A percentile compares a stretch with the other conserved stretches of the same genome.
Conservation (phyloP, 53 echinoderm and acorn worm species). For the Holothuria scabra region DNA sequence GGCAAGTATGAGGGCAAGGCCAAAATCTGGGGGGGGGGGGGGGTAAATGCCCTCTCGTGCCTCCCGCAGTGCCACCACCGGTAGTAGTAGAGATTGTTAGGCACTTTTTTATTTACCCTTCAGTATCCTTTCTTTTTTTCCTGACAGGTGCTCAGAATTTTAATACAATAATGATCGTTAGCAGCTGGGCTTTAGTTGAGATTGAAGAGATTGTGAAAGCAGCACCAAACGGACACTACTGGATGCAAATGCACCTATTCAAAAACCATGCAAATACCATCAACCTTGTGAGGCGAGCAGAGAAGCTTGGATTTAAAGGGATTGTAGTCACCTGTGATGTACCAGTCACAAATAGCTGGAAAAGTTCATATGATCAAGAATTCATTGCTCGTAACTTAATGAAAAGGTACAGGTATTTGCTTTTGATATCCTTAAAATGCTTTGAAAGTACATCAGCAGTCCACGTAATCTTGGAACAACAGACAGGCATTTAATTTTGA, state of each 20-base stretch:
- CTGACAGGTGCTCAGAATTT: constrained; percentile 39
- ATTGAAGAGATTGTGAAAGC: constrained; percentile 61
- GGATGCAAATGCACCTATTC: constrained; percentile 62
- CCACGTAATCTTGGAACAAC: too few species aligned
- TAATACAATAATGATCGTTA: constrained; percentile 56
- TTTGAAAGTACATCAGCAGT: too few species aligned
- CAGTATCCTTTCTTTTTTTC: background rate
- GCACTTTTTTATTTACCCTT: background rate
- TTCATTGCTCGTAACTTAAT: too few species aligned
- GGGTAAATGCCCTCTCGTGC: too few species aligned
- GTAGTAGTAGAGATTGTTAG: too few species aligned
- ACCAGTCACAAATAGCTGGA: constrained; percentile 10
- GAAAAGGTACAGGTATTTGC: too few species aligned
- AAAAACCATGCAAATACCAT: constrained; percentile 45
- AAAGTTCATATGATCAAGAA: background rate
- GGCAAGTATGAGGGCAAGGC: too few species aligned
- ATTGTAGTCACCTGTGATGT: constrained; percentile 64
- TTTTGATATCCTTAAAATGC: too few species aligned
- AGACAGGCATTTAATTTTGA: too few species aligned
- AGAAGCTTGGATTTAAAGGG: constrained; percentile 64
- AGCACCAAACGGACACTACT: constrained; percentile 38
- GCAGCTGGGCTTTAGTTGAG: constrained; percentile 40
- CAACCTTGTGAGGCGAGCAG: constrained; percentile 59
- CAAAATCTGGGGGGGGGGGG: too few species aligned
- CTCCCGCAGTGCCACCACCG: too few species aligned